Base-by-base conservation (phyloP, 2,797 vertebrate genomes). In the Micrastur ruficollis region DNA sequence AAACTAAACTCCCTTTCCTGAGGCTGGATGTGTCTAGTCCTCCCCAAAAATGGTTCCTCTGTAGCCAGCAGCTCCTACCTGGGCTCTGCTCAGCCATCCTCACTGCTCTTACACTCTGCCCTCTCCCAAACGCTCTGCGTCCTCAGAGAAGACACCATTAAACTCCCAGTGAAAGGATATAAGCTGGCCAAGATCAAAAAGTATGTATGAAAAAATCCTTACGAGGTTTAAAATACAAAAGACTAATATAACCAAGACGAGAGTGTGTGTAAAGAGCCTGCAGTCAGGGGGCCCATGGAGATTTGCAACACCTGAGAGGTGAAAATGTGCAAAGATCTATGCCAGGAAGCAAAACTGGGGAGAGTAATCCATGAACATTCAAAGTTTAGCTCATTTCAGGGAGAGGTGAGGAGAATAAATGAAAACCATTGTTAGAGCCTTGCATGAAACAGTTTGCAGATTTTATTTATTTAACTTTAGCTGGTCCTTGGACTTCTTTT, bases 291-390 rank as follows among this genome's bases (percentile, higher is more conserved):
- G 14, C 9, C 23, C 0, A 0, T 12, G 46, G 90, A 68, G 93
- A 73, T 84, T 68, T 90, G 66, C 78, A 84, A 36, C 73, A 65
- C 88, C 76, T 59, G 62, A 86, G 88, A 95, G 83, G 95, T 93
- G 94, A 88, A 95, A 95, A 95, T 67, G 75, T 89, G 90, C 83
- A 82, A 95, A 95, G 90, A 83, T 52, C 89, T 52, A 9, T 66
- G 25, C 62, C 76, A 92, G 90, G 89, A 93, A 92, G 38, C 46
- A 79, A 90, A 94, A 58, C 15, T 55, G 31, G 47, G 58, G 81
- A 73, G 47, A 59, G 42, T 67, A 86, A 94, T 91, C 85, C 89
- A 78, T 4, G 70, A 79, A 21, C 38, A 8, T 55, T 76, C 70
- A 58, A 26, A 65, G 36, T 86, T 72, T 25, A 68, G 18, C 34